Conservation (phyloP, 2,797 vertebrate genomes). For the Salarias fasciatus region DNA sequence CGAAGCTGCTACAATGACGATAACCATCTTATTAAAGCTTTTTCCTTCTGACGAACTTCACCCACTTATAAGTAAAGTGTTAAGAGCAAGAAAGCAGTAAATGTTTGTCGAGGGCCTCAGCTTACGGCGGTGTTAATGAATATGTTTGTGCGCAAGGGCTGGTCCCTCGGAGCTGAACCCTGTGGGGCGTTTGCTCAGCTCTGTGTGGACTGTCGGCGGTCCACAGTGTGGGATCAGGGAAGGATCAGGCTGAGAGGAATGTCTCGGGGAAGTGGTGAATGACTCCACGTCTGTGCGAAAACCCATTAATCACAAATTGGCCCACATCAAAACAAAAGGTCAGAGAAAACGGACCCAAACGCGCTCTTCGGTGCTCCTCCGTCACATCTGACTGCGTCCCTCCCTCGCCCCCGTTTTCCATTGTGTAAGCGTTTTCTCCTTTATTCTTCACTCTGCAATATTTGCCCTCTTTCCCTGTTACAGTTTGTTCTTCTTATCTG, state of each 20-base stretch:
- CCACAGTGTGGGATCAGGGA: too few relatives aligned
- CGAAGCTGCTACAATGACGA: neutral
- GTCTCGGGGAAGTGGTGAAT: slow-evolving; percentile 68
- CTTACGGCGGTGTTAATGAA: slow-evolving; percentile 28
- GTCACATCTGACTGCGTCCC: neutral
- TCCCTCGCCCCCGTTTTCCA: slow-evolving; percentile 21
- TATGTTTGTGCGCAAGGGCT: slow-evolving; percentile 3
- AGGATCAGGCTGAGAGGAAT: slow-evolving; percentile 61
- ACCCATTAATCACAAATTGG: slow-evolving; percentile 73
- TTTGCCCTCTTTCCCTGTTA: slow-evolving; percentile 30
- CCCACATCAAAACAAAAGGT: slow-evolving; percentile 55
- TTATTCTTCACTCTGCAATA: slow-evolving; percentile 27
- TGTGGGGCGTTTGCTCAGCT: slow-evolving; percentile 38
- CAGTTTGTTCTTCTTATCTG: slow-evolving; percentile 59
- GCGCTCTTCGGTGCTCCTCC: neutral
- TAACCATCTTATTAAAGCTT: too few relatives aligned
- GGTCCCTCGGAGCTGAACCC: slow-evolving; percentile 32
- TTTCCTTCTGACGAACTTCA: too few relatives aligned
- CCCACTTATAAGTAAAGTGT: slow-evolving; percentile 22
- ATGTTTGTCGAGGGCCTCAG: slow-evolving; percentile 8
- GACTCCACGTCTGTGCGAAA: slow-evolving; percentile 75
- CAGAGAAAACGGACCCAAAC: slow-evolving; percentile 37
- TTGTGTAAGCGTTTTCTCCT: slow-evolving; percentile 39
- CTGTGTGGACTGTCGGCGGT: slow-evolving; percentile 61
- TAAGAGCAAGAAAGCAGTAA: slow-evolving; percentile 18